Evolutionary conservation across 2,797 vertebrate species (phyloP), one percentile per base, ranked within the genome.

Genomic region (Artibeus jamaicensis): DNA sequence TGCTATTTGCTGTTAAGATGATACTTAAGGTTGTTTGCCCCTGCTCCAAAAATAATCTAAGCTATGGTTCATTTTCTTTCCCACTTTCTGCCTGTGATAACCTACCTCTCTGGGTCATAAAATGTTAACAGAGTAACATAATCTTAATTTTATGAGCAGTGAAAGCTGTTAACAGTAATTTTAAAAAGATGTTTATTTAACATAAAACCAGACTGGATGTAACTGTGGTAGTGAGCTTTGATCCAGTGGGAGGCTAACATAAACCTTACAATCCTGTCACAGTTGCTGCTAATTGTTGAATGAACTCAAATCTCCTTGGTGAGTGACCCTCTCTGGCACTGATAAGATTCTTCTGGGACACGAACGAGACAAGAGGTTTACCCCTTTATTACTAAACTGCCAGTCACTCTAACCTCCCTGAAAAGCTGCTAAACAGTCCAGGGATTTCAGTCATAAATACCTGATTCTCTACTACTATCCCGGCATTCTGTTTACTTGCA

Each of bases 131-230:
- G 53, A 82, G 19, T 70, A 67, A 84, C 42, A 34, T 84, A 44
- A 91, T 91, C 78, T 81, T 92, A 87, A 86, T 92, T 92, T 94
- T 92, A 91, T 94, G 89, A 94, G 70, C 59, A 89, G 50, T 77
- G 70, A 95, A 95, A 95, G 46, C 44, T 96, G 42, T 91, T 86
- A 95, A 68, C 26, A 19, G 9, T 81, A 70, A 89, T 74, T 91
- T 96, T 96, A 79, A 83, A 94, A 89, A 90, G 74, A 74, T 94
- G 34, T 88, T 86, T 62, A 65, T 68, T 89, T 88, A 91, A 67
- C 71, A 93, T 77, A 95, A 84, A 82, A 83, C 42, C 86, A 74
- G 68, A 78, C 77, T 90, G 85, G 86, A 83, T 48, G 24, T n/a
- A 65, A 46, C 53, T 81, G 6, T 55, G 22, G 78, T 22, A 53